Evolutionary conservation across 2,888 invertebrate species (phyloP).

Genomic region (Diarsia dahlii): DNA sequence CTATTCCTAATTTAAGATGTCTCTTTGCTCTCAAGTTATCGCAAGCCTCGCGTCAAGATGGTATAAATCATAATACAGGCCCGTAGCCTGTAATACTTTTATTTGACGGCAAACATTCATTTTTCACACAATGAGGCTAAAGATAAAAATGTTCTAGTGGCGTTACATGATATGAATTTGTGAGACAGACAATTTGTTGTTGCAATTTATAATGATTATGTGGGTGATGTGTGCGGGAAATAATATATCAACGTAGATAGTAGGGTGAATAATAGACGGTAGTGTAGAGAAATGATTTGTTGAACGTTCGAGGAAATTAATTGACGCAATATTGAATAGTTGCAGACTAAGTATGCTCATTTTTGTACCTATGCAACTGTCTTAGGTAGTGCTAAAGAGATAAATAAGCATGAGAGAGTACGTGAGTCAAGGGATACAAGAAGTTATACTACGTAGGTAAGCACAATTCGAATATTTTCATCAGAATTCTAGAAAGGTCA

Average conservation of each 20-base stretch:
- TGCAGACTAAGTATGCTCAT: neutral
- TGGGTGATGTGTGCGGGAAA: conserved; percentile 19
- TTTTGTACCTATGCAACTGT: neutral
- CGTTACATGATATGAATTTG: conserved; percentile 66
- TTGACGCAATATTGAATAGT: conserved; percentile 17
- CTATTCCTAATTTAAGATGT: conserved; percentile 58
- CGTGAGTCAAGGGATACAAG: neutral
- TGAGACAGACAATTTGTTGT: conserved; percentile 56
- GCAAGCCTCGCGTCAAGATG: conserved; percentile 48
- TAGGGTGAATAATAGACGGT: conserved; percentile 10
- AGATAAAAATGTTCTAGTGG: conserved; percentile 68
- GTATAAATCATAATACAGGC: conserved; percentile 65
- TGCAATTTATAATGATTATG: conserved; percentile 61
- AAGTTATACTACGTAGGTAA: neutral
- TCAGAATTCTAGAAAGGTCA: neutral
- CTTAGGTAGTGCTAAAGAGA: conserved; percentile 7
- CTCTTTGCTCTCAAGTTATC: conserved; percentile 55
- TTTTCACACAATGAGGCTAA: conserved; percentile 72
- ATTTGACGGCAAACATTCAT: conserved; percentile 79
- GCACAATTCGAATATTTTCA: neutral
- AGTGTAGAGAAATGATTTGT: neutral
- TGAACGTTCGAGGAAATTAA: neutral
- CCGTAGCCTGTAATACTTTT: conserved; percentile 69
- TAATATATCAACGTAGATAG: conserved; percentile 11
- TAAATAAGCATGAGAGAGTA: conserved; percentile 14